Base-by-base conservation (phyloP, 2,888 invertebrate species). In the Clivina fossor region DNA sequence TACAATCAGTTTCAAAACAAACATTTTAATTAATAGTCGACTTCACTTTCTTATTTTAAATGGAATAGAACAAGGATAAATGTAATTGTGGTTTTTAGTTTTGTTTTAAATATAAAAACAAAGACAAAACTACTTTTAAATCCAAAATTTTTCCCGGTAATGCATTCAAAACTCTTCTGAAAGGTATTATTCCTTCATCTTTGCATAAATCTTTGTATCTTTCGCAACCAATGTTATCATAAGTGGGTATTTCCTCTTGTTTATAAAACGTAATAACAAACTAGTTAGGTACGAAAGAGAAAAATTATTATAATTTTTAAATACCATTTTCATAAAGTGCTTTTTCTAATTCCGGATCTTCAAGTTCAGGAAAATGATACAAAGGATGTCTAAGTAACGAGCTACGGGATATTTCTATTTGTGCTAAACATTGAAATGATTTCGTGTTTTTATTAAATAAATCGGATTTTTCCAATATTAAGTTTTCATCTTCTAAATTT, bases 301-400 rank as follows among this genome's bases (percentile, higher is more conserved):
- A 43, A 43, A 22, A 15, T 32, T 18, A 32, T 15, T 13, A 30
- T 18, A 5, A 8, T 32, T 20, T 22, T 11, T 32, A 0, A 24
- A 26, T 53, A 53, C 53, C 53, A 19, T 8, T 8, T 37, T 19
- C 43, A 46, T 47, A 55, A 51, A 72, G 69, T 4, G 69, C 71
- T n/a, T 66, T 65, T 38, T 72, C 70, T 30, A 74, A 67, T 40
- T 74, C 74, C 9, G 74, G 75, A 65, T 76, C 71, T 44, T 64
- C 63, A 4, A 72, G 46, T 9, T 68, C 68, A 2, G 74, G 73
- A 63, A 75, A 74, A 43, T 66, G 72, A 56, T 80, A 80, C 19
- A 79, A 71, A 66, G 66, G 77, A 75, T 62, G 70, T 68, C 63
- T 74, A 71, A 71, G 69, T 66, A 61, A 71, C 68, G 69, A 79